Evolutionary conservation across 1,140 invertebrate species (phyloP).

Genomic region (Rhyzopertha dominica): DNA sequence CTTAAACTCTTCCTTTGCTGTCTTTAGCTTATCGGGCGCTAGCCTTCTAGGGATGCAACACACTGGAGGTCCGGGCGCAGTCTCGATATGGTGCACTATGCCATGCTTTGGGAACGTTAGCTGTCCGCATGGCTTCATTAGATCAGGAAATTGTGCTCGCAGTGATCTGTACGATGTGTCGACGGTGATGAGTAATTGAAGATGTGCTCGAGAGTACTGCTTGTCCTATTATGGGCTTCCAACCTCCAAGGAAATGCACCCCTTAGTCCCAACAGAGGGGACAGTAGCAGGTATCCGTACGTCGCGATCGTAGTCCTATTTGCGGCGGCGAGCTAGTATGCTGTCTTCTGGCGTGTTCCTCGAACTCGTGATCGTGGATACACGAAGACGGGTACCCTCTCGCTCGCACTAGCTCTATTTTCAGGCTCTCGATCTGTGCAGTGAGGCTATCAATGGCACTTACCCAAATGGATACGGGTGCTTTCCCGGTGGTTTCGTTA

Average conservation of each 20-base stretch:
- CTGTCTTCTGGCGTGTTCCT: no score
- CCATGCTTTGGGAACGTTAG: constrained; percentile 3
- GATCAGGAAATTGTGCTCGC: constrained; percentile 25
- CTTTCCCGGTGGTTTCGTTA: no score
- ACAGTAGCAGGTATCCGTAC: constrained; percentile 33
- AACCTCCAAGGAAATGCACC: constrained; percentile 43
- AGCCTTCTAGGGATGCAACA: constrained; percentile 32
- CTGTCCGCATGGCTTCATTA: constrained; percentile 26
- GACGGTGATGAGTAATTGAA: no score
- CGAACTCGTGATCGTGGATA: constrained; percentile 16
- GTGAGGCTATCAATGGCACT: no score
- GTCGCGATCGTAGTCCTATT: no score
- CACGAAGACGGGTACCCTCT: constrained; percentile 33
- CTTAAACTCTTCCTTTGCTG: constrained; percentile 33
- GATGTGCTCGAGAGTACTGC: no score
- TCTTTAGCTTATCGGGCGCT: constrained; percentile 28
- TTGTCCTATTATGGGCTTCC: no score
- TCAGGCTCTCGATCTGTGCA: no score
- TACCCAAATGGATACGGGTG: no score
- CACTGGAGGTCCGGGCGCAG: constrained; percentile 35
- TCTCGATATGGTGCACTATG: constrained; percentile 22
- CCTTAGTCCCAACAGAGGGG: constrained; percentile 37
- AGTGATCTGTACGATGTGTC: no score
- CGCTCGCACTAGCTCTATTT: no score
- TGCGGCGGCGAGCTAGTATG: no score